Conservation (phyloP, 2,113 vertebrate genomes). For the Carollia perspicillata region DNA sequence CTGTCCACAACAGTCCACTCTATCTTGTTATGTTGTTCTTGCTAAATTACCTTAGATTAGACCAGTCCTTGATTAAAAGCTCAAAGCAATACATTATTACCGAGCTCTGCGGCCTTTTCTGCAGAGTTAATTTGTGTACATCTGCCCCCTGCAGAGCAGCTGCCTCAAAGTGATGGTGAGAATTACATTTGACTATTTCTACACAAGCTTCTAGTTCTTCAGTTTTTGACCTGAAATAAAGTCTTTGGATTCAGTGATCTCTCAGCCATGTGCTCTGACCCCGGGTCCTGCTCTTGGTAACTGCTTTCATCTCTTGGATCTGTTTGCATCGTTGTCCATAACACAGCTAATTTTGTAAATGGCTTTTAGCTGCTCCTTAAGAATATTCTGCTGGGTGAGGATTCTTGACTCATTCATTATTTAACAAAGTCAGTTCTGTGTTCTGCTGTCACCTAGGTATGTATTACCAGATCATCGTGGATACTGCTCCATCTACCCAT, state of each 20-base stretch:
- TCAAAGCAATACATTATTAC: not conserved
- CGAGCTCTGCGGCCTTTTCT: not conserved
- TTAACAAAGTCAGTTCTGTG: not conserved
- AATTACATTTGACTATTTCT: not conserved
- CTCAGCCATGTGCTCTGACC: not conserved
- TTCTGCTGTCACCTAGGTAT: not conserved
- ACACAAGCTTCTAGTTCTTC: not conserved
- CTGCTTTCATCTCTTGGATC: not conserved
- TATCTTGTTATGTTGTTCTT: not conserved
- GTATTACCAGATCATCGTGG: not conserved
- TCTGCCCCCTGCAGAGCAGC: not conserved
- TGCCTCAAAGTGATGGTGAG: not conserved
- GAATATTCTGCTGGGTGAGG: not conserved
- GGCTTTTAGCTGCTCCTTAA: not conserved
- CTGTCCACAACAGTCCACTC: not conserved
- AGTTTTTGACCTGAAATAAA: not conserved
- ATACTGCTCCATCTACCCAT: not conserved
- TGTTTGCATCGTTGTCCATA: not conserved
- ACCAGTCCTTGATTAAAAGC: not conserved
- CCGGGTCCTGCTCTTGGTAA: not conserved
- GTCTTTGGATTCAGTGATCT: not conserved
- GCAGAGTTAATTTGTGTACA: not conserved
- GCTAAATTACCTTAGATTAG: not conserved
- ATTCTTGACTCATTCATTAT: not conserved
- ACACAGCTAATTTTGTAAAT: not conserved